Conservation (phyloP, 1,140 invertebrate species). For the Samia ricini region DNA sequence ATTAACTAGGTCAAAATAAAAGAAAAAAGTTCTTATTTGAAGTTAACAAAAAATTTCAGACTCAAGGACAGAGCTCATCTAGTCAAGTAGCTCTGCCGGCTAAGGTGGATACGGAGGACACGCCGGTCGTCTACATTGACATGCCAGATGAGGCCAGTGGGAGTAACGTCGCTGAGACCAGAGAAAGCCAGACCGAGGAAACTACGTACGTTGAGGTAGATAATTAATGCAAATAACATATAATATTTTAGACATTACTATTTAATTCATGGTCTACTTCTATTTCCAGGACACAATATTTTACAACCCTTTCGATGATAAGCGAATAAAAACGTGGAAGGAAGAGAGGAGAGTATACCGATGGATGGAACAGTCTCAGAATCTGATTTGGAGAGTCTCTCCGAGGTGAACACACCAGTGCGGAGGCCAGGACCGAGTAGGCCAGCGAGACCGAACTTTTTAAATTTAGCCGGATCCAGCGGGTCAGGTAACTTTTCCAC, state of each 20-base stretch:
- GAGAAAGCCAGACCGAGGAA: conserved; percentile 11
- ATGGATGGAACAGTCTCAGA: conserved; percentile 1
- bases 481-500: not conserved
- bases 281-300: conserved; percentile 57
- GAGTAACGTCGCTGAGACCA: conserved; percentile 22
- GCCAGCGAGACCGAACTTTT: not conserved
- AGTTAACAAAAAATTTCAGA: not conserved
- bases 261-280: too few species aligned
- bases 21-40: not conserved
- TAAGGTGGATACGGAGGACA: conserved; percentile 1
- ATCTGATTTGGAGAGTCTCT: not conserved
- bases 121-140: conserved; percentile 38
- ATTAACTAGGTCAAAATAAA: not conserved
- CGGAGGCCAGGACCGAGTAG: not conserved
- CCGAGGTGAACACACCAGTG: not conserved
- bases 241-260: too few species aligned
- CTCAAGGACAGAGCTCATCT: not conserved
- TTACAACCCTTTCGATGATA: conserved; percentile 54
- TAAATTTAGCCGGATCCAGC: conserved; percentile 4
- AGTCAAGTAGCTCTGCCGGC: not conserved
- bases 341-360: not conserved
- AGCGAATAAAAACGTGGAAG: conserved; percentile 36
- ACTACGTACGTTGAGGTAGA: conserved; percentile 30
- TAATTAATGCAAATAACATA: too few species aligned
- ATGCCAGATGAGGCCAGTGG: conserved; percentile 23